Evolutionary conservation across 2,797 vertebrate species (phyloP), one percentile per base, ranked within the genome.

Genomic region (Morelia viridis): DNA sequence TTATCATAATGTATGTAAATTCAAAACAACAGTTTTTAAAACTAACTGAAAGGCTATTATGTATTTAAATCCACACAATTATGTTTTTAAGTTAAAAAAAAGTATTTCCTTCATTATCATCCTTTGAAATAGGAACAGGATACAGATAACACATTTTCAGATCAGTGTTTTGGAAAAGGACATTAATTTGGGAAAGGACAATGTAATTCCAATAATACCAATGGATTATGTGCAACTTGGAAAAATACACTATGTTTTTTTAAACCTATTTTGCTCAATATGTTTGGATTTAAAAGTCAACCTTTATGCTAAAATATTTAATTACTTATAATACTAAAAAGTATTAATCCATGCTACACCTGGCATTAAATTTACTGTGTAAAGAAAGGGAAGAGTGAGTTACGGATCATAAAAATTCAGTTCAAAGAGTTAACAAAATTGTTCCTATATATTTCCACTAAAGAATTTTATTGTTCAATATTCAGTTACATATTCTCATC

Each of bases 81-180:
- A 86, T 62, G 46, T 85, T 9, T 35, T 57, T 41, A 71, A 60
- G n/a, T 60, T 22, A 31, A 71, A 31, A 87, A 12, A 12, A 41
- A 5, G 22, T 24, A 61, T 87, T 60, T 58, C 85, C 93, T 31
- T 41, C 8, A 35, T 22, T 24, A 3, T 41, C 85, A 87, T 56
- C 91, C 94, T 60, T 17, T 83, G 26, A 17, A 65, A 91, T 91
- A 89, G 50, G 13, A 53, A 53, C 50, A 53, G 8, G 17, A 26
- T 8, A 41, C 1, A 26, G 92, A 22, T 87, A 50, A 94, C 56
- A 93, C 94, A 92, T 35, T 88, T 96, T 94, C 26, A 56, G 53
- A 50, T 92, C 84, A 85, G 93, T 89, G 2, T 50, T n/a, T 0
- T 93, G 46, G 68, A 71, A 88, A 92, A 93, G 65, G 65, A 92